Evolutionary conservation across 2,888 invertebrate species (phyloP).

Genomic region (Iselma pallidipennis): DNA sequence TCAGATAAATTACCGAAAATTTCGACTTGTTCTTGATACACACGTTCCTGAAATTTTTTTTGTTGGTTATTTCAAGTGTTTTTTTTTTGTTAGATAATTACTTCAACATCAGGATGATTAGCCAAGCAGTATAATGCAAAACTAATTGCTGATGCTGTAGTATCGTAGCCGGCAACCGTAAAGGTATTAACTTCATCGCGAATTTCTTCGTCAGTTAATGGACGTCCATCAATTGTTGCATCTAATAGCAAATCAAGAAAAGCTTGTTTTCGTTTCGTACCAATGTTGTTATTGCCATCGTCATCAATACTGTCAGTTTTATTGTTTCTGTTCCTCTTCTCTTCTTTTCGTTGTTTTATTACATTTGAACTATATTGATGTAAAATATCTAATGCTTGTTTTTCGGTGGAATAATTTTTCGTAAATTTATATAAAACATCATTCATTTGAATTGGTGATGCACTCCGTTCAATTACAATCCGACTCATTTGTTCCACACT

Average conservation of each 20-base stretch:
- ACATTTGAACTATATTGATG: conserved; percentile 62
- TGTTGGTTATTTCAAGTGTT: too few species aligned
- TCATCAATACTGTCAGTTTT: neutral
- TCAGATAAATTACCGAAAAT: conserved; percentile 45
- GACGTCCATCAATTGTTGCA: conserved; percentile 61
- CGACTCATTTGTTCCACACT: conserved; percentile 64
- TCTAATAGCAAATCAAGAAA: conserved; percentile 69
- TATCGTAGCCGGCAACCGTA: conserved; percentile 67
- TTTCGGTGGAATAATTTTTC: conserved; percentile 62
- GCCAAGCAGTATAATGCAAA: conserved; percentile 56
- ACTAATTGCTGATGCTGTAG: conserved; percentile 56
- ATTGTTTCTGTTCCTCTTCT: neutral
- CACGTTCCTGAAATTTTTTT: conserved; percentile 54
- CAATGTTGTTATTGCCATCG: neutral
- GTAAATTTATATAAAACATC: conserved; percentile 60
- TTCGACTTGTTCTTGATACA: conserved; percentile 49
- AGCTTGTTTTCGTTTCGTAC: conserved; percentile 63
- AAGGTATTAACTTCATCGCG: conserved; percentile 75
- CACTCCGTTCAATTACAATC: conserved; percentile 39
- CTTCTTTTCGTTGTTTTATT: conserved; percentile 56
- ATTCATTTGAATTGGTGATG: conserved; percentile 54
- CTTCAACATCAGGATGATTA: conserved; percentile 52
- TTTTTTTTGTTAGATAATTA: too few species aligned
- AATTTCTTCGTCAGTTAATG: conserved; percentile 63
- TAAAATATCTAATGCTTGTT: conserved; percentile 56